A percentile compares a stretch with the other conserved stretches of the same genome.
Conservation (phyloP, 2,797 vertebrate genomes). For the Neoniphon sammara region DNA sequence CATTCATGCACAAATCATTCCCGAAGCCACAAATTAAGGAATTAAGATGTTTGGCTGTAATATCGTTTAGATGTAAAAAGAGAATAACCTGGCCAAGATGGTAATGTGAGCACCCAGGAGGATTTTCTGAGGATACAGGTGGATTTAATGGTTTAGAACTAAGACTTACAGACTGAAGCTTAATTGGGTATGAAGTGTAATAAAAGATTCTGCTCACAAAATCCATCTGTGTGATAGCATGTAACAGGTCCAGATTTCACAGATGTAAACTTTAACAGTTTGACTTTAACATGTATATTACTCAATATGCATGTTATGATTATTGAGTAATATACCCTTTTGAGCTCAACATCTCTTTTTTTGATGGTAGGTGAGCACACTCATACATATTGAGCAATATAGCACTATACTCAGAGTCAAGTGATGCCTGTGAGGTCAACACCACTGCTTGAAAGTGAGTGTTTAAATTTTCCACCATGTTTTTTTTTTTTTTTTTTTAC, state of each 20-base stretch:
- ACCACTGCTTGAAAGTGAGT: constrained; percentile 44
- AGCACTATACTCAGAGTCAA: constrained; percentile 29
- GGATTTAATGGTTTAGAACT: too few relatives aligned
- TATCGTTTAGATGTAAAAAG: not conserved
- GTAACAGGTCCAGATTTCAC: not conserved
- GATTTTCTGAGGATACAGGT: too few relatives aligned
- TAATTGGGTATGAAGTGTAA: too few relatives aligned
- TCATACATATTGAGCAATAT: constrained; percentile 10
- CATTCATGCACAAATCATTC: not conserved
- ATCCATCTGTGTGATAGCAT: too few relatives aligned
- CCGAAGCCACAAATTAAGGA: not conserved
- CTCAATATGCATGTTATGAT: too few relatives aligned
- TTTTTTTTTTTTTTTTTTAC: constrained; percentile 24
- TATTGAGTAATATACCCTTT: not conserved
- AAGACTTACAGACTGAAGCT: too few relatives aligned
- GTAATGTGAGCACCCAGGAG: too few relatives aligned
- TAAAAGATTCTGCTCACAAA: too few relatives aligned
- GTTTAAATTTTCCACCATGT: constrained; percentile 50
- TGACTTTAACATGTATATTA: too few relatives aligned
- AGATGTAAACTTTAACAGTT: not conserved
- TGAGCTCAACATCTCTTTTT: not conserved
- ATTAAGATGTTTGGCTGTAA: not conserved
- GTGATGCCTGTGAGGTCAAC: constrained; percentile 39
- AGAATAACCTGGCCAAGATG: not conserved
- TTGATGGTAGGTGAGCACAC: not conserved